Percentiles rank a stretch among this genome's conserved stretches.
These are phyloP conservation scores for Plusia festucae DNA, from an alignment of 2,888 invertebrate genomes.

Conservation along the genomic window DNA sequence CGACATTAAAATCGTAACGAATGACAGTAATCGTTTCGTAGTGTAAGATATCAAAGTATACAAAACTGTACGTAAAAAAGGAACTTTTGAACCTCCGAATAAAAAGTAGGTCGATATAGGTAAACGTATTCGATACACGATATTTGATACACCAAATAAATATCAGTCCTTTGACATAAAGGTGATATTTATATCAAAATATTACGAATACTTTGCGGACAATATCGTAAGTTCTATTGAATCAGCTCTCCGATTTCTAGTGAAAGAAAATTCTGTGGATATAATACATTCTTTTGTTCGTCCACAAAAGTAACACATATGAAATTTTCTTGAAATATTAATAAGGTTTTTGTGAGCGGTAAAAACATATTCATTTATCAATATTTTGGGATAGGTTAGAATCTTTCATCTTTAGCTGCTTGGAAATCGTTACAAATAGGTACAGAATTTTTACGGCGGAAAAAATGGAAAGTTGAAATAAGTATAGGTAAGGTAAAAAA, in stretches of 20 bases:
- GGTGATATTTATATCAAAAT: neutral
- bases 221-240: neutral
- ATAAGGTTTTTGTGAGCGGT: neutral
- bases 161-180: neutral
- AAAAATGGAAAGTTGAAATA: too few species aligned
- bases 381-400: slow-evolving; percentile 1
- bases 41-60: too few species aligned
- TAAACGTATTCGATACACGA: neutral
- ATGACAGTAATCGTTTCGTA: too few species aligned
- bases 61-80: neutral
- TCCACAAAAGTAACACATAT: neutral
- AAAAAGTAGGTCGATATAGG: neutral
- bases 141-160: slow-evolving; percentile 1
- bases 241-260: neutral
- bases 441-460: too few species aligned
- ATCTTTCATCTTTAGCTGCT: neutral
- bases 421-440: neutral
- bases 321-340: neutral
- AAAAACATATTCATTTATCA: neutral
- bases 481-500: too few species aligned
- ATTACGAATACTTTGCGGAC: neutral
- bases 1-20: too few species aligned
- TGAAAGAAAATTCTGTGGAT: neutral
- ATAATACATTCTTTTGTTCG: neutral
- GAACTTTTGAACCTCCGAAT: neutral